Percentiles rank a stretch among this genome's conserved stretches.
Conservation (phyloP, 2,888 invertebrate species). For the Neria commutata region DNA sequence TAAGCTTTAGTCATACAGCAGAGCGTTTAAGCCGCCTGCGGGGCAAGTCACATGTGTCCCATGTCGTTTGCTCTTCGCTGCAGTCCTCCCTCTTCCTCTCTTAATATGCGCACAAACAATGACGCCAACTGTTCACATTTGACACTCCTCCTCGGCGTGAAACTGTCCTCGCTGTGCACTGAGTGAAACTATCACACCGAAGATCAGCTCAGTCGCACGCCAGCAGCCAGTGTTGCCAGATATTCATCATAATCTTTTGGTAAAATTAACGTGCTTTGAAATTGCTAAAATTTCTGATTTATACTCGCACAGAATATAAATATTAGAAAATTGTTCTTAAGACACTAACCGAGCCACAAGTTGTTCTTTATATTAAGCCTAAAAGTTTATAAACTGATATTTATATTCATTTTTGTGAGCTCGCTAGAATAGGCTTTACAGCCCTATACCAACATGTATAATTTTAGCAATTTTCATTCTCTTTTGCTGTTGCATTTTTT, state of each 20-base stretch:
- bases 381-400: too few species aligned
- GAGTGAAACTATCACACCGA: conserved; percentile 15
- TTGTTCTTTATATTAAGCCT: too few species aligned
- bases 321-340: too few species aligned
- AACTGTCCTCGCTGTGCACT: background rate
- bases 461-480: too few species aligned
- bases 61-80: too few species aligned
- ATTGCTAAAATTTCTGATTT: background rate
- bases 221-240: background rate
- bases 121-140: conserved; percentile 18
- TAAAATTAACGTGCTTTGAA: conserved; percentile 12
- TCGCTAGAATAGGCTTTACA: too few species aligned
- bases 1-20: background rate
- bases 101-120: conserved; percentile 1
- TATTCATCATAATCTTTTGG: conserved; percentile 12
- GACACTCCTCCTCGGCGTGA: conserved; percentile 25
- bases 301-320: too few species aligned
- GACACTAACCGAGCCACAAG: too few species aligned
- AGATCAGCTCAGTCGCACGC: conserved; percentile 6
- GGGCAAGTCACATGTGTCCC: conserved; percentile 12
- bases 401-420: too few species aligned
- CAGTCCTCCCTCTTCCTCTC: too few species aligned
- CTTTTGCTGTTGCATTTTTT: too few species aligned
- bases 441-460: too few species aligned
- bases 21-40: background rate